Evolutionary conservation across 2,888 invertebrate species (phyloP).

Genomic region (Allygus modestus): DNA sequence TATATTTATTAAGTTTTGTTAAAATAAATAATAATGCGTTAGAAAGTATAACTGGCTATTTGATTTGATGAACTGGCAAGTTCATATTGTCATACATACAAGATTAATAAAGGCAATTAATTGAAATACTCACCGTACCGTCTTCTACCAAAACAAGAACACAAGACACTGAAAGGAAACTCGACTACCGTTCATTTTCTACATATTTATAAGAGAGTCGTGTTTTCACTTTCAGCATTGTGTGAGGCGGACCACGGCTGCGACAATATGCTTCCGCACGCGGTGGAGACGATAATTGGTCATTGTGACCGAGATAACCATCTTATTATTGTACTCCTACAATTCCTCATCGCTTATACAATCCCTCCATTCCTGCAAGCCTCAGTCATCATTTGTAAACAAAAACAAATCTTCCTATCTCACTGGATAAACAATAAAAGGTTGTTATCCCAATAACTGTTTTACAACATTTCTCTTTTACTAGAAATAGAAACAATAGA

Average conservation of each 20-base stretch:
- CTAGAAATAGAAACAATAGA: too few species aligned
- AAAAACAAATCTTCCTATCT: too few species aligned
- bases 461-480: too few species aligned
- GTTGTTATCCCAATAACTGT: too few species aligned
- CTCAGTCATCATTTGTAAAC: background rate
- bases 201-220: slow-evolving; percentile 33
- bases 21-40: too few species aligned
- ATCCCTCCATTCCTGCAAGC: background rate
- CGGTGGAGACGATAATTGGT: slow-evolving; percentile 4
- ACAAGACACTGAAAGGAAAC: slow-evolving; percentile 15
- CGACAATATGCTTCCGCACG: slow-evolving; percentile 46
- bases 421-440: too few species aligned
- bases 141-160: background rate
- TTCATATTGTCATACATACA: too few species aligned
- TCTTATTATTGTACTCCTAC: slow-evolving; percentile 18
- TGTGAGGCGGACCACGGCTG: slow-evolving; percentile 5
- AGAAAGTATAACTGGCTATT: too few species aligned
- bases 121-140: background rate
- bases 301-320: slow-evolving; percentile 29
- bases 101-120: too few species aligned
- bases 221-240: slow-evolving; percentile 58
- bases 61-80: too few species aligned
- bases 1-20: too few species aligned
- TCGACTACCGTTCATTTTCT: background rate
- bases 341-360: background rate